Base-by-base conservation (phyloP, 1,140 invertebrate genomes). In the Pseudomyrmex pallidus region DNA sequence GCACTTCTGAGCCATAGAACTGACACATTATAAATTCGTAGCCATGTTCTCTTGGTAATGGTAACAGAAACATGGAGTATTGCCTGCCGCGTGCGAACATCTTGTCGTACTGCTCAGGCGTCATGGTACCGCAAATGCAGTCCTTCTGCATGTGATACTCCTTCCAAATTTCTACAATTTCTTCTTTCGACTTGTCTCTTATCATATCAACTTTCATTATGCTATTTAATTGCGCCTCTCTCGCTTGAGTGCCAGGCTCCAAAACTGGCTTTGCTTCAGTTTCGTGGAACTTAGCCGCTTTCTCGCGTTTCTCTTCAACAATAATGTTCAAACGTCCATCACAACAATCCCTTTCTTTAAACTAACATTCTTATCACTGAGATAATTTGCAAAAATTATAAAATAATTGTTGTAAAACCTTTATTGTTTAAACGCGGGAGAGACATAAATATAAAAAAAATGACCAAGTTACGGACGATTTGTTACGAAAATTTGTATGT, bases 1-100 rank as follows among this genome's bases (percentile, higher is more conserved):
- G 98, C 3, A 98, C 95, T 87, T 97, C 95, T 87, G 96, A 96
- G 54, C 93, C 96, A 87, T 95, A 94, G 94, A 97, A 97, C 93
- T 98, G 98, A 83, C 95, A 95, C 92, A 98, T 95, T 74, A 98
- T 96, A 91, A 98, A 98, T 93, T 99, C 98, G 93, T 98, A 98
- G 13, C 98, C 98, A 90, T 97, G 96, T 22, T 96, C 95, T 85
- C 97, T 95, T 3, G 98, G 98, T 56, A 99, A 89, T 5, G 98
- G 97, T 85, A 98, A 95, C 35, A 99, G 83, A 94, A 99, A 99
- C 88, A 95, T 96, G 1, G 96, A 95, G 92, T 95, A 96, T 63
- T 95, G 92, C 84, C 94, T 94, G 77, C 96, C 95, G 15, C 95
- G 95, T 35, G 95, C 83, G 68, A 95, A 94, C 72, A 98, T 94